These are phyloP conservation scores for Spodoptera picta DNA, from an alignment of 2,888 invertebrate genomes.

Conservation along the genomic window DNA sequence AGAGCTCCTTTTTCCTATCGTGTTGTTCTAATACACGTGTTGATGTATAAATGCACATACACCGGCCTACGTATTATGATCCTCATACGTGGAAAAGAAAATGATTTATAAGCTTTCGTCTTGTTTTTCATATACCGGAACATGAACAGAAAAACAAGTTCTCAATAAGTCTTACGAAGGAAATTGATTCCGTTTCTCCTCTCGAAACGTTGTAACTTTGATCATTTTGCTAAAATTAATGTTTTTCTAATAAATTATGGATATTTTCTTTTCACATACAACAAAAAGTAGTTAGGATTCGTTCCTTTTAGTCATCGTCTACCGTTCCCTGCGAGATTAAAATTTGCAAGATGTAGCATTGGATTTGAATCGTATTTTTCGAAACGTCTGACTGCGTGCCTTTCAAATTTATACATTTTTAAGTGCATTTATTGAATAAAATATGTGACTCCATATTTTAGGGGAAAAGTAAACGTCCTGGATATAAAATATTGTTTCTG, in stretches of 20 bases:
- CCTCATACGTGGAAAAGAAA: slow-evolving; percentile 12
- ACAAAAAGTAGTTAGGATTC: too few relatives aligned
- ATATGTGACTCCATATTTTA: slow-evolving; percentile 64
- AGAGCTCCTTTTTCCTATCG: not conserved
- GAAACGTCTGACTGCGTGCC: slow-evolving; percentile 33
- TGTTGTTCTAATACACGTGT: not conserved
- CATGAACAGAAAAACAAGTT: slow-evolving; percentile 68
- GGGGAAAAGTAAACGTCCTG: slow-evolving; percentile 58
- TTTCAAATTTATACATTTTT: slow-evolving; percentile 67
- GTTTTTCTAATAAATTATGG: slow-evolving; percentile 31
- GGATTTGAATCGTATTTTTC: slow-evolving; percentile 20
- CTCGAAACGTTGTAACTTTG: slow-evolving; percentile 65
- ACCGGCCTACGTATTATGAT: not conserved
- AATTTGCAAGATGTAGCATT: too few relatives aligned
- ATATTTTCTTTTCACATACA: not conserved
- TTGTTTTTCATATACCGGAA: slow-evolving; percentile 48
- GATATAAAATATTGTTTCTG: slow-evolving; percentile 67
- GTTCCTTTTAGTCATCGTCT: too few relatives aligned
- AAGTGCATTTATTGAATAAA: slow-evolving; percentile 66
- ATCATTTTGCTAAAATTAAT: slow-evolving; percentile 56
- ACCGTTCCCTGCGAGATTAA: too few relatives aligned
- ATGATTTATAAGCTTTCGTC: slow-evolving; percentile 48
- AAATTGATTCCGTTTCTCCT: slow-evolving; percentile 68
- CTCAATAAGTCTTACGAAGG: slow-evolving; percentile 66
- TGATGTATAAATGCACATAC: not conserved